Evolutionary conservation across 2,888 invertebrate species (phyloP).

Genomic region (Salticus scenicus): DNA sequence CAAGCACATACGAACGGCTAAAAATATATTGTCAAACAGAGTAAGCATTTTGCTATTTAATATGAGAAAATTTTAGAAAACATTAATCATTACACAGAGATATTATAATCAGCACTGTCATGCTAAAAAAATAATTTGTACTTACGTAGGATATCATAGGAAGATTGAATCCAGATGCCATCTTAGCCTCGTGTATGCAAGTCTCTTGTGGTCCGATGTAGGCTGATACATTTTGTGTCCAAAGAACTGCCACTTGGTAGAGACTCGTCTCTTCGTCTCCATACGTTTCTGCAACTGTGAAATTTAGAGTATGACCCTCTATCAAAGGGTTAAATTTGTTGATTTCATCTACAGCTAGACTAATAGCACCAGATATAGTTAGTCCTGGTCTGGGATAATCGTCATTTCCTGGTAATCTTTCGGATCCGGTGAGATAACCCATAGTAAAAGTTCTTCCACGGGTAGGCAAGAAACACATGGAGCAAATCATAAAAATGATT

Average conservation of each 20-base stretch:
- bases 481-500: too few relatives aligned
- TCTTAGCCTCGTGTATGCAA: constrained; percentile 92
- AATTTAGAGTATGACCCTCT: constrained; percentile 84
- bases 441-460: constrained; percentile 81
- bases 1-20: too few relatives aligned
- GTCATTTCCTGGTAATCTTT: constrained; percentile 84
- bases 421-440: constrained; percentile 90
- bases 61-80: too few relatives aligned
- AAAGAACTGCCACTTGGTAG: constrained; percentile 87
- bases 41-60: too few relatives aligned
- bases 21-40: too few relatives aligned
- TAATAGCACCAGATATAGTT: constrained; percentile 86
- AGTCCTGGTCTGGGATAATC: constrained; percentile 85
- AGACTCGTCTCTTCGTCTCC: constrained; percentile 92
- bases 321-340: constrained; percentile 75
- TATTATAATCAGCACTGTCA: too few relatives aligned
- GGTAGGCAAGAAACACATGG: too few relatives aligned
- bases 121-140: too few relatives aligned
- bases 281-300: constrained; percentile 91
- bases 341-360: constrained; percentile 90
- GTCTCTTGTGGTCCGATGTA: constrained; percentile 94
- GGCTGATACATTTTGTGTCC: constrained; percentile 88
- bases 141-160: constrained; percentile 98
- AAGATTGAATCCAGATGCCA: constrained; percentile 94
- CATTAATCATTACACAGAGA: too few relatives aligned